Evolutionary conservation across 2,797 vertebrate species (phyloP).

Genomic region (Menidia menidia): DNA sequence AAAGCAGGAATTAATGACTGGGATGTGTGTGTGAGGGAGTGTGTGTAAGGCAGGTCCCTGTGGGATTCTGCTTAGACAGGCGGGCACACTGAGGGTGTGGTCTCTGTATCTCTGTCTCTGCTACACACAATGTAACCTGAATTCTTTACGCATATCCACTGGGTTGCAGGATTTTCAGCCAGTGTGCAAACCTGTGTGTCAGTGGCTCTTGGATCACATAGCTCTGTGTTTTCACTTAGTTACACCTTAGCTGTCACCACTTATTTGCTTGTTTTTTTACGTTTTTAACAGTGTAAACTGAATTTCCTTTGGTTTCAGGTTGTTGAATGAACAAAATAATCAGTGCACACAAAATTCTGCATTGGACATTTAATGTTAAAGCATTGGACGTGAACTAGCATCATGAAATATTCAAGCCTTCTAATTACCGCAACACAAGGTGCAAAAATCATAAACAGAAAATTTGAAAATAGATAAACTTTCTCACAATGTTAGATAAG

Average conservation of each 20-base stretch:
- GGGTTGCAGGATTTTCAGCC: constrained; percentile 53
- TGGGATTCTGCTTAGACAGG: constrained; percentile 82
- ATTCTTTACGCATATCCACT: constrained; percentile 31
- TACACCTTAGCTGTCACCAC: constrained; percentile 18
- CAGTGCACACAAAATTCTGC: background rate
- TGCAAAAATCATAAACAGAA: background rate
- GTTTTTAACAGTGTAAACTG: background rate
- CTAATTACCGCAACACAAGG: background rate
- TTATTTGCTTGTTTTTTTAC: background rate
- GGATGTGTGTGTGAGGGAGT: constrained; percentile 65
- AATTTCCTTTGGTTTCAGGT: background rate
- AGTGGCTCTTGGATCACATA: constrained; percentile 53
- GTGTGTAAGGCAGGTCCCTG: constrained; percentile 76
- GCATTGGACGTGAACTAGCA: too few relatives aligned
- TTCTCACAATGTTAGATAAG: background rate
- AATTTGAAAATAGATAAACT: background rate
- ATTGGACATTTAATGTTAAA: too few relatives aligned
- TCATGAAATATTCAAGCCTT: too few relatives aligned
- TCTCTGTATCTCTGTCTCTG: constrained; percentile 48
- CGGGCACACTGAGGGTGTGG: constrained; percentile 73
- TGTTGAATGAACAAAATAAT: background rate
- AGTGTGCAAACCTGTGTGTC: constrained; percentile 55
- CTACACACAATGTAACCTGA: constrained; percentile 35
- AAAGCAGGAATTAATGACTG: constrained; percentile 86
- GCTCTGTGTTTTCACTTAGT: constrained; percentile 53